Conservation (phyloP, 2,113 vertebrate genomes). For the Tupaia tana region DNA sequence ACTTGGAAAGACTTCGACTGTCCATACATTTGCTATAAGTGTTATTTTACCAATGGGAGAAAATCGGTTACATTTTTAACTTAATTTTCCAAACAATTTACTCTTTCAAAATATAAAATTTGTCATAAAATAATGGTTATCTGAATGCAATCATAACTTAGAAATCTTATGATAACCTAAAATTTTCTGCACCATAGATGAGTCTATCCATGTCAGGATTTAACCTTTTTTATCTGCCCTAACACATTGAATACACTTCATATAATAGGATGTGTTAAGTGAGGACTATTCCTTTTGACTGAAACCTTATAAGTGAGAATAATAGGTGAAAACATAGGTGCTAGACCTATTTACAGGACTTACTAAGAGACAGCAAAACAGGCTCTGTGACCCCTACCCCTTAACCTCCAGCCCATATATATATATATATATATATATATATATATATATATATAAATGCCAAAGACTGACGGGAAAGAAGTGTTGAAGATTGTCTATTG, state of each 20-base stretch:
- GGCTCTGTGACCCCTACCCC: not conserved
- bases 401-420: not conserved
- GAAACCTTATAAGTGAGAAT: not conserved
- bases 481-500: not conserved
- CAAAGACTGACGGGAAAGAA: not conserved
- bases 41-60: not conserved
- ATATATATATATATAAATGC: not conserved
- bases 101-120: not conserved
- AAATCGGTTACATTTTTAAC: not conserved
- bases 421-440: too few relatives aligned
- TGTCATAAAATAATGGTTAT: not conserved
- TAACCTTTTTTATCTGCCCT: not conserved
- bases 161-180: not conserved
- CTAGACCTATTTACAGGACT: not conserved
- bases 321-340: not conserved
- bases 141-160: not conserved
- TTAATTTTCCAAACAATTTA: not conserved
- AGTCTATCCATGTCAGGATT: not conserved
- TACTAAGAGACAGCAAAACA: not conserved
- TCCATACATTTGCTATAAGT: not conserved
- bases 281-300: not conserved
- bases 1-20: not conserved
- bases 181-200: not conserved
- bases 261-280: not conserved
- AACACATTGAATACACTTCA: not conserved